Percentiles rank a stretch among this genome's conserved stretches.
Conservation (phyloP, 2,113 vertebrate genomes). For the Calyptommatus sinebrachiatus region DNA sequence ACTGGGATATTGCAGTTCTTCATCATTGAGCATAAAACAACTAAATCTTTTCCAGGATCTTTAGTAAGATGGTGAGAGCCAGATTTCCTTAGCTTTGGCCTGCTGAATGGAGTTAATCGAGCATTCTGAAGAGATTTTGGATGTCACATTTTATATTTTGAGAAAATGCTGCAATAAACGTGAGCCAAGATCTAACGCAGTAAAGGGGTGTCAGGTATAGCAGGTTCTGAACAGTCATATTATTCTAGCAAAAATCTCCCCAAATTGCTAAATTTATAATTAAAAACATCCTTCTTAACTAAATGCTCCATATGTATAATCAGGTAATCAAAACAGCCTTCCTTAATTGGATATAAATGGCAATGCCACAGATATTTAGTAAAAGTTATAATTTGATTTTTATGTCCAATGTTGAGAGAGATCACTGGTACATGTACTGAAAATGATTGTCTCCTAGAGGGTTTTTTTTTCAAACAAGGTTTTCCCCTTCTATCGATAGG, state of each 20-base stretch:
- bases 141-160: constrained; percentile 36
- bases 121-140: constrained; percentile 29
- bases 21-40: constrained; percentile 44
- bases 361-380: not conserved
- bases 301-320: not conserved
- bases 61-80: constrained; percentile 54
- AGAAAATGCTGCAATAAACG: constrained; percentile 1
- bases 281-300: not conserved
- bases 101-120: constrained; percentile 28
- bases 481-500: constrained; percentile 18
- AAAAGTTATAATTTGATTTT: not conserved
- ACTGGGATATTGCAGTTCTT: constrained; percentile 46
- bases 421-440: constrained; percentile 7
- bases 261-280: constrained; percentile 27
- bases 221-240: constrained; percentile 17
- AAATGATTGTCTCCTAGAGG: constrained; percentile 26
- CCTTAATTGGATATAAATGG: constrained; percentile 5
- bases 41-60: constrained; percentile 42
- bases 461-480: constrained; percentile 3
- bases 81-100: constrained; percentile 42
- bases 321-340: not conserved
- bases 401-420: not conserved
- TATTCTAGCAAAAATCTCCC: constrained; percentile 25
- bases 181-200: not conserved
- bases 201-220: not conserved